A percentile compares a stretch with the other conserved stretches of the same genome.
phyloP scores from a whole-genome alignment of 2,888 invertebrate species.

The Thymelicus lineola region DNA sequence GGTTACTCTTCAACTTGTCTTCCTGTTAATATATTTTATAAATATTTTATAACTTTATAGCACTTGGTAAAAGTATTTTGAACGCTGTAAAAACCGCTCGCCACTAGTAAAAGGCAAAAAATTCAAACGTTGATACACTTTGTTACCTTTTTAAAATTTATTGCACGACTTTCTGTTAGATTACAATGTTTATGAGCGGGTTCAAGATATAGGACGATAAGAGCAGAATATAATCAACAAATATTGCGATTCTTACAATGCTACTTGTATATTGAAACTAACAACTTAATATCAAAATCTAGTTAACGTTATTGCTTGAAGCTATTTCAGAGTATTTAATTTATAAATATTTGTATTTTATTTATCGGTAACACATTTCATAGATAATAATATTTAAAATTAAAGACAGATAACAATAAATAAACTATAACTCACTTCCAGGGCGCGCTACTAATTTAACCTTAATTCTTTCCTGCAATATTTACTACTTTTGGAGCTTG shows the following conservation, averaged over 20 bases:
- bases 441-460: constrained; percentile 25
- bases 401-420: constrained; percentile 19
- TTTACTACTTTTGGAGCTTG: constrained; percentile 35
- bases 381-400: constrained; percentile 2
- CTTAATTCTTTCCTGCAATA: constrained; percentile 27
- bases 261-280: not conserved
- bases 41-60: constrained; percentile 29
- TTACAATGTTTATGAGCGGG: constrained; percentile 13
- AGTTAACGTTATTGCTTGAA: constrained; percentile 20
- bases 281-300: not conserved
- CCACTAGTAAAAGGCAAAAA: constrained; percentile 34
- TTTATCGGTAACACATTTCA: not conserved
- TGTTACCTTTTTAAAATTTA: constrained; percentile 30
- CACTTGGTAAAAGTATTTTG: not conserved
- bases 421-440: constrained; percentile 1
- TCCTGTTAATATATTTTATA: constrained; percentile 31
- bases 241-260: constrained; percentile 17
- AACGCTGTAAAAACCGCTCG: constrained; percentile 5
- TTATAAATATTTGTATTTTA: constrained; percentile 2
- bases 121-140: constrained; percentile 20
- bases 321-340: constrained; percentile 9
- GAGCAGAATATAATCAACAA: not conserved
- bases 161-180: constrained; percentile 38
- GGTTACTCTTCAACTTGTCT: constrained; percentile 21
- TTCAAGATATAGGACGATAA: constrained; percentile 7